Percentiles rank a stretch among this genome's conserved stretches.
phyloP scores from a whole-genome alignment of 2,888 invertebrate genomes.

The Tetrapedia diversipes region DNA sequence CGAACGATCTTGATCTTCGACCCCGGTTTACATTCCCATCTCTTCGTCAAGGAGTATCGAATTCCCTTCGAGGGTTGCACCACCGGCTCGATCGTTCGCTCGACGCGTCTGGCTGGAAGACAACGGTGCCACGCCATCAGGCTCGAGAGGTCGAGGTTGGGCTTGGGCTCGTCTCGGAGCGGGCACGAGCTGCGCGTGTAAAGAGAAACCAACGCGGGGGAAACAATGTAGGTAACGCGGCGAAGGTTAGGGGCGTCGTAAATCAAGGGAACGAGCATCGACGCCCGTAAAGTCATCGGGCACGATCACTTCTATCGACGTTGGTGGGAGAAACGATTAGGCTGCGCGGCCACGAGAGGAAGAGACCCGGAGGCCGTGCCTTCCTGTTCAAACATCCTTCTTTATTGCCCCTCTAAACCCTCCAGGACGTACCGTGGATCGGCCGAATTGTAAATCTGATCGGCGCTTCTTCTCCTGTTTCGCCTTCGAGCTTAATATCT shows the following conservation, averaged over 20 bases:
- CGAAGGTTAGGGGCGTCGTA: slow-evolving; percentile 79
- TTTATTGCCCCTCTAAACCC: slow-evolving; percentile 58
- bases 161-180: slow-evolving; percentile 43
- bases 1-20: neutral
- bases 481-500: slow-evolving; percentile 1
- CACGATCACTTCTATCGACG: slow-evolving; percentile 76
- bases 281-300: slow-evolving; percentile 80
- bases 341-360: slow-evolving; percentile 50
- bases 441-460: slow-evolving; percentile 45
- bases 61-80: too few species aligned
- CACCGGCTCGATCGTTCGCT: neutral
- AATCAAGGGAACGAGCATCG: slow-evolving; percentile 81
- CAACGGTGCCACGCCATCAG: slow-evolving; percentile 36
- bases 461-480: slow-evolving; percentile 23
- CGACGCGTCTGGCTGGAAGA: neutral
- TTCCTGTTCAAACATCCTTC: slow-evolving; percentile 56
- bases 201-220: slow-evolving; percentile 68
- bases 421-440: slow-evolving; percentile 31
- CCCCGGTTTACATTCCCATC: neutral
- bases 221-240: slow-evolving; percentile 76
- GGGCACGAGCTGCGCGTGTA: slow-evolving; percentile 62
- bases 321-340: slow-evolving; percentile 69
- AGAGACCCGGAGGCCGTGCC: slow-evolving; percentile 49
- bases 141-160: slow-evolving; percentile 43
- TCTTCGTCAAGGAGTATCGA: too few species aligned